Percentiles rank a stretch among this genome's conserved stretches.
Conservation (phyloP, 2,888 invertebrate species). For the Parasteatoda lunata region DNA sequence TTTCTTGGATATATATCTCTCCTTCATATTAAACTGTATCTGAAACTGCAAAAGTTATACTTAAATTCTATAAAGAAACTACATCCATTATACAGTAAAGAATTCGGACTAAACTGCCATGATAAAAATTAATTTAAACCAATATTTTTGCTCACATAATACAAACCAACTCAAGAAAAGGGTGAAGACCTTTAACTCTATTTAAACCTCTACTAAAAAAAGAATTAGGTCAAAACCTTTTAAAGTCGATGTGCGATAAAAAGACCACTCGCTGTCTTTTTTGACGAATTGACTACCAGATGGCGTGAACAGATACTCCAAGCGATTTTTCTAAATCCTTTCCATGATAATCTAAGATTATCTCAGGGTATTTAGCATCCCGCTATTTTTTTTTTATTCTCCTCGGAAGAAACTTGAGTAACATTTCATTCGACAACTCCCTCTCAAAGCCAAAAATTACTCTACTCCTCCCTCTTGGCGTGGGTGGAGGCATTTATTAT, state of each 20-base stretch:
- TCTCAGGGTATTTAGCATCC: not conserved
- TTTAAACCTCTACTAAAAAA: too few species aligned
- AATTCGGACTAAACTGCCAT: too few species aligned
- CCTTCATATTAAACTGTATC: too few species aligned
- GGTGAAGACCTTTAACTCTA: too few species aligned
- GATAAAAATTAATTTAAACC: too few species aligned
- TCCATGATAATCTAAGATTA: not conserved
- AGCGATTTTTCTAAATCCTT: not conserved
- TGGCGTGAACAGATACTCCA: not conserved
- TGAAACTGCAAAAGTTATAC: too few species aligned
- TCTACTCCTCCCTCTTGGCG: constrained; percentile 17
- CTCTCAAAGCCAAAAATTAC: constrained; percentile 4
- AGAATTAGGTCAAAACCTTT: too few species aligned
- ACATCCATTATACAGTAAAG: too few species aligned
- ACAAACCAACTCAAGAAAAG: too few species aligned
- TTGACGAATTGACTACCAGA: not conserved
- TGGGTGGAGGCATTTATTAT: constrained; percentile 31
- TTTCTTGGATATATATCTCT: too few species aligned
- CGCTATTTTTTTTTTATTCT: not conserved
- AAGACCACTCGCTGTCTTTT: not conserved
- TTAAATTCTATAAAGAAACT: too few species aligned
- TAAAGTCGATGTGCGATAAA: not conserved
- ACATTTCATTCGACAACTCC: not conserved
- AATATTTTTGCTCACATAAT: too few species aligned
- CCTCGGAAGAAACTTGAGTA: not conserved